Percentiles rank a stretch among this genome's conserved stretches.
Conservation (phyloP, 2,797 vertebrate genomes). For the Manis crassicaudata region DNA sequence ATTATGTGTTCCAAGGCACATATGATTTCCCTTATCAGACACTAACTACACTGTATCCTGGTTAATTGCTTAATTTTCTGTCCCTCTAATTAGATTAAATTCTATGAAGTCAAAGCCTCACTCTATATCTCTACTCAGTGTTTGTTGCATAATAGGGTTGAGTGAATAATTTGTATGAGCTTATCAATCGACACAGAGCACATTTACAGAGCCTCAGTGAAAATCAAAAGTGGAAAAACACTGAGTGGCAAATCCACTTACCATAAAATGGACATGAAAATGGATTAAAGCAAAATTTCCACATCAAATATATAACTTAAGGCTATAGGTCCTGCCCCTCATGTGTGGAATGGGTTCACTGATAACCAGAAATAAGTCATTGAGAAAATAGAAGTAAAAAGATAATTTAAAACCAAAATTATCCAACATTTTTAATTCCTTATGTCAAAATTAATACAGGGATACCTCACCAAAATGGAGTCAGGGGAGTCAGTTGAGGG, state of each 20-base stretch:
- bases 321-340: background rate
- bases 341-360: background rate
- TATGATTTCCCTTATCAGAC: background rate
- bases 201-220: conserved; percentile 3
- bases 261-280: background rate
- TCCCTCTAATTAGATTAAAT: conserved; percentile 16
- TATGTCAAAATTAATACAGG: background rate
- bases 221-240: conserved; percentile 8
- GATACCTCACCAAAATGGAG: no score
- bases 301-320: background rate
- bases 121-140: background rate
- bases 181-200: background rate
- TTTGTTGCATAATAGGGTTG: background rate
- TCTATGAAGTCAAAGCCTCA: background rate
- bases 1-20: background rate
- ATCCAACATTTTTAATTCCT: background rate
- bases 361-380: background rate
- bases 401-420: background rate
- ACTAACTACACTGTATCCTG: background rate
- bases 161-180: background rate
- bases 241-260: background rate
- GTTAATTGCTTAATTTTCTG: conserved; percentile 9
- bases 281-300: background rate
- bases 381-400: background rate
- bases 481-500: no score